Conservation (phyloP, 2,113 vertebrate species). For the Nannospalax galili region DNA sequence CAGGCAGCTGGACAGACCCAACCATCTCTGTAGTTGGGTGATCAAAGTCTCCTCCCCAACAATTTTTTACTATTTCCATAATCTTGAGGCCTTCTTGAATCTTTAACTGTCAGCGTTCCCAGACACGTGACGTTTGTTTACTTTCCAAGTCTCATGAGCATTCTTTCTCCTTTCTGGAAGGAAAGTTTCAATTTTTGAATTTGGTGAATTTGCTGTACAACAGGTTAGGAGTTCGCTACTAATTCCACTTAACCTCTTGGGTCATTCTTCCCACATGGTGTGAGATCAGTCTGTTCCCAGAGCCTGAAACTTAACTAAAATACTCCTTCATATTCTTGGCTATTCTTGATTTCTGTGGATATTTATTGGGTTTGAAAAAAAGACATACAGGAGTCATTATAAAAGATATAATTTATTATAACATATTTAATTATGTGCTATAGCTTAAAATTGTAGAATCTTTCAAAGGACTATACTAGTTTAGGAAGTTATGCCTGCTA, state of each 20-base stretch:
- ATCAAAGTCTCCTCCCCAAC: too few species aligned
- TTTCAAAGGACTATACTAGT: not conserved
- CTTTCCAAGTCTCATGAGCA: not conserved
- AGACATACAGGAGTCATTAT: not conserved
- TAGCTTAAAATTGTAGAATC: not conserved
- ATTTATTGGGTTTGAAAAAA: not conserved
- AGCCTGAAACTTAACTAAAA: not conserved
- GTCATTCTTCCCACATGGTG: not conserved
- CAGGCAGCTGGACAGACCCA: too few species aligned
- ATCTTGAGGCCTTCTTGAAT: not conserved
- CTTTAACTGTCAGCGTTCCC: not conserved
- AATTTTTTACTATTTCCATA: not conserved
- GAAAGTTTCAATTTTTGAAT: not conserved
- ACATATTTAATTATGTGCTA: not conserved
- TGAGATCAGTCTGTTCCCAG: not conserved
- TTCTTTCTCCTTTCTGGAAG: not conserved
- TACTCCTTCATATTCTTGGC: not conserved
- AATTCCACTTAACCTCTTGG: not conserved
- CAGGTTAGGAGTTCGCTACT: not conserved
- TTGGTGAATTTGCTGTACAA: too few species aligned
- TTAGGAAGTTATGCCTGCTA: not conserved
- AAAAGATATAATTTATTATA: not conserved
- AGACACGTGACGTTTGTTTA: not conserved
- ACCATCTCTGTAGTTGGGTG: too few species aligned
- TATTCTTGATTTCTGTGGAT: not conserved